Evolutionary conservation across 2,888 invertebrate species (phyloP).

Genomic region (Noctua pronuba): DNA sequence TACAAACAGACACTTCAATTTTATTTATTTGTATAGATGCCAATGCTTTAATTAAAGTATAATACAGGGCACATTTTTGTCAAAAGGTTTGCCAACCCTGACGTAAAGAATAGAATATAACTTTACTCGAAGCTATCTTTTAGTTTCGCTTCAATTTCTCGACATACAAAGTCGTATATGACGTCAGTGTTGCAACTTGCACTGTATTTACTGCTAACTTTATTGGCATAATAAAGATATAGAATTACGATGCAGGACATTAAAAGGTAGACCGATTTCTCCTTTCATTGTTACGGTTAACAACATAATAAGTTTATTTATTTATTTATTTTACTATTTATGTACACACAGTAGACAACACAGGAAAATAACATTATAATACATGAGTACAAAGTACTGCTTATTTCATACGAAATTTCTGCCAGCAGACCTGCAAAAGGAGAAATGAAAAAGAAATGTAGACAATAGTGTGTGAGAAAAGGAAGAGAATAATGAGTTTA

Average conservation of each 20-base stretch:
- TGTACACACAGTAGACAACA: too few species aligned
- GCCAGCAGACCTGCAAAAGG: too few species aligned
- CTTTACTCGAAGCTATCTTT: background rate
- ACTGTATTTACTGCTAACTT: constrained; percentile 33
- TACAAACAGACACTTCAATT: too few species aligned
- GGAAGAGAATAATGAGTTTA: too few species aligned
- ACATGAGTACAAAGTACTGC: too few species aligned
- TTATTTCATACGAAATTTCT: too few species aligned
- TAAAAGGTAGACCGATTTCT: constrained; percentile 9
- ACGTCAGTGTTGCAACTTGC: constrained; percentile 40
- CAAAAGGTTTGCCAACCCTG: background rate
- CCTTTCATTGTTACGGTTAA: background rate
- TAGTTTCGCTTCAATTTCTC: background rate
- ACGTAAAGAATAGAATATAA: too few species aligned
- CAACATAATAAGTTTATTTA: background rate
- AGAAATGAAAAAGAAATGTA: too few species aligned
- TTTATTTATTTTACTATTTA: too few species aligned
- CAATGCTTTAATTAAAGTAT: background rate
- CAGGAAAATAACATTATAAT: too few species aligned
- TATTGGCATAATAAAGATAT: constrained; percentile 45
- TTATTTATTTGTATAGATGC: too few species aligned
- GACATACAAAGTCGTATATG: constrained; percentile 24
- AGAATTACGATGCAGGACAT: constrained; percentile 30
- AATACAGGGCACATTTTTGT: background rate
- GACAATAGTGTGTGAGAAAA: too few species aligned